Evolutionary conservation across 2,888 invertebrate species (phyloP).

Genomic region (Gymnosoma rotundatum): DNA sequence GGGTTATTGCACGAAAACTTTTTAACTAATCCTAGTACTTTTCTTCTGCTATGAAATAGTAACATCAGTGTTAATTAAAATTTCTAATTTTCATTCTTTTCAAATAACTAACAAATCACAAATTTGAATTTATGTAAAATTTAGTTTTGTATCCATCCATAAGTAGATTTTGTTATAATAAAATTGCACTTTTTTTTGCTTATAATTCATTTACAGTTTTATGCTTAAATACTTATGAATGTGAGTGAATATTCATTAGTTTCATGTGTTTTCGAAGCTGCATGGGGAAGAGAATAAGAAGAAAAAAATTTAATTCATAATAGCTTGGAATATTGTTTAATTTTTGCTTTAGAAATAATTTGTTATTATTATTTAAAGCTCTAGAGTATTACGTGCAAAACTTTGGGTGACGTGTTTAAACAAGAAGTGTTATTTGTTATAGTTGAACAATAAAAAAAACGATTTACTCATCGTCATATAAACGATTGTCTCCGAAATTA

Average conservation of each 20-base stretch:
- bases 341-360: slow-evolving; percentile 27
- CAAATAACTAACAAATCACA: slow-evolving; percentile 6
- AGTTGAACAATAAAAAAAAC: not conserved
- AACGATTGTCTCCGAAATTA: too few relatives aligned
- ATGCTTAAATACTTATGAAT: slow-evolving; percentile 5
- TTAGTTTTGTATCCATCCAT: slow-evolving; percentile 18
- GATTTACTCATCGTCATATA: too few relatives aligned
- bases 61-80: slow-evolving; percentile 61
- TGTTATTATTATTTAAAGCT: slow-evolving; percentile 49
- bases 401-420: not conserved
- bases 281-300: not conserved
- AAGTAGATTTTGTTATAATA: slow-evolving; percentile 33
- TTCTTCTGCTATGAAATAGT: not conserved
- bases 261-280: slow-evolving; percentile 37
- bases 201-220: slow-evolving; percentile 27
- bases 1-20: not conserved
- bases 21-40: not conserved
- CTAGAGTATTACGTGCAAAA: slow-evolving; percentile 30
- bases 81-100: not conserved
- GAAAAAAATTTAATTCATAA: slow-evolving; percentile 13
- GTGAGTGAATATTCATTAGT: slow-evolving; percentile 35
- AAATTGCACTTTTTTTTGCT: slow-evolving; percentile 20
- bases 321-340: slow-evolving; percentile 34
- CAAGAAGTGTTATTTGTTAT: slow-evolving; percentile 22
- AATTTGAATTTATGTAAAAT: slow-evolving; percentile 14